Percentiles rank a stretch among this genome's conserved stretches.
Evolutionary conservation across 2,797 vertebrate genomes (phyloP).

Genomic region (Pogonophryne albipinna): DNA sequence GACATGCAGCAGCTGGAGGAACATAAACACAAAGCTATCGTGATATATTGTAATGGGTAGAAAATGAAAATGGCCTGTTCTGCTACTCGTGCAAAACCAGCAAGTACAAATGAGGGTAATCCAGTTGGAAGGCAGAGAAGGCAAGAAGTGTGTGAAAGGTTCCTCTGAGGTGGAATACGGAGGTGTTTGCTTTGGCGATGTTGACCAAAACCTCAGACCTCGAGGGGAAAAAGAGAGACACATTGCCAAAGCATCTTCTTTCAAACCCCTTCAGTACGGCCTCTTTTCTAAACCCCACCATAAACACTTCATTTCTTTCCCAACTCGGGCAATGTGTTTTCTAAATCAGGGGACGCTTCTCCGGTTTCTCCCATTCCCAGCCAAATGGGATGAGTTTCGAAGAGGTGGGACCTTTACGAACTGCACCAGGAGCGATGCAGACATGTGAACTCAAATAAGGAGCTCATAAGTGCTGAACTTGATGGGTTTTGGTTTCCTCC

Average conservation of each 20-base stretch:
- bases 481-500: slow-evolving; percentile 41
- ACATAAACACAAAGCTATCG: slow-evolving; percentile 16
- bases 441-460: slow-evolving; percentile 33
- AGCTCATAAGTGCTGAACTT: slow-evolving; percentile 45
- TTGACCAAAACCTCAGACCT: slow-evolving; percentile 57
- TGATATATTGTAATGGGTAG: slow-evolving; percentile 1
- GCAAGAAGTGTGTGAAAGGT: slow-evolving; percentile 67
- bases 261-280: slow-evolving; percentile 22
- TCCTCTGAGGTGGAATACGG: slow-evolving; percentile 62
- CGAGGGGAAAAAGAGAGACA: slow-evolving; percentile 27
- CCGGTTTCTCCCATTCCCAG: slow-evolving; percentile 49
- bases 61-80: slow-evolving; percentile 13
- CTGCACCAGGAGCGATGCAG: slow-evolving; percentile 21
- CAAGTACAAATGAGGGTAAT: slow-evolving; percentile 37
- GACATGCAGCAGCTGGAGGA: slow-evolving; percentile 23
- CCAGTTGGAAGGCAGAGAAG: slow-evolving; percentile 52
- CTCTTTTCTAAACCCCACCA: slow-evolving; percentile 45
- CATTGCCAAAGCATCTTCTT: slow-evolving; percentile 60
- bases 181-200: slow-evolving; percentile 74
- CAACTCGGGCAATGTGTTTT: slow-evolving; percentile 65
- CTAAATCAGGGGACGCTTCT: slow-evolving; percentile 56
- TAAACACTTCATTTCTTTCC: slow-evolving; percentile 58
- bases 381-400: slow-evolving; percentile 49
- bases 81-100: slow-evolving; percentile 20
- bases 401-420: slow-evolving; percentile 33